Evolutionary conservation across 2,888 invertebrate species (phyloP).

Genomic region (Congeria kusceri): DNA sequence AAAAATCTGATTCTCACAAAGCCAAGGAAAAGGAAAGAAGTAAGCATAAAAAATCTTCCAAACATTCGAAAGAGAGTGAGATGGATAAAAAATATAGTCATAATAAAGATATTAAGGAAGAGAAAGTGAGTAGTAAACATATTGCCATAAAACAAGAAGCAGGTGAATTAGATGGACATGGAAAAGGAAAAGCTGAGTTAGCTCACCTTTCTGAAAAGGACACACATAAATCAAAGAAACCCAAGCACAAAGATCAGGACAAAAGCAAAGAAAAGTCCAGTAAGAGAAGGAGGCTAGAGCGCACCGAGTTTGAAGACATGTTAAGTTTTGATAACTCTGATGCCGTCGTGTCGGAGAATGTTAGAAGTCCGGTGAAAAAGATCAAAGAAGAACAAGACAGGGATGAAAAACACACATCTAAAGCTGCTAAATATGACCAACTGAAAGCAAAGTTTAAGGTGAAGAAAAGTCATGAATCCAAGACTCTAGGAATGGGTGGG

Average conservation of each 20-base stretch:
- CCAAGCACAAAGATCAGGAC: constrained; percentile 21
- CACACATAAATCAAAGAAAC: constrained; percentile 15
- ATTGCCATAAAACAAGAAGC: neutral
- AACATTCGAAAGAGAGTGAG: constrained; percentile 2
- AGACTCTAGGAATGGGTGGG: constrained; percentile 53
- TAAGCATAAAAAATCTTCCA: neutral
- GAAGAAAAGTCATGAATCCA: constrained; percentile 64
- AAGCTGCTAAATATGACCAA: constrained; percentile 60
- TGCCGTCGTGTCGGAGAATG: constrained; percentile 48
- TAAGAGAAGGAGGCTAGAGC: constrained; percentile 22
- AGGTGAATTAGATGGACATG: neutral
- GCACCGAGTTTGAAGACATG: constrained; percentile 52
- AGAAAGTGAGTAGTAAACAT: constrained; percentile 7
- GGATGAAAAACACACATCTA: constrained; percentile 32
- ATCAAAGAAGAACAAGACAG: constrained; percentile 6
- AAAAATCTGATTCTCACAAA: neutral
- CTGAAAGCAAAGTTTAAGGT: constrained; percentile 69
- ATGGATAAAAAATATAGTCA: neutral
- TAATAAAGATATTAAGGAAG: constrained; percentile 14
- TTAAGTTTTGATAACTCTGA: constrained; percentile 67
- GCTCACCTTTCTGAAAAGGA: constrained; percentile 15
- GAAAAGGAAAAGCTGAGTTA: too few relatives aligned
- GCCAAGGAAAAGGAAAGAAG: neutral
- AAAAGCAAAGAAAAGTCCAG: constrained; percentile 22
- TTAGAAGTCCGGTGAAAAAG: constrained; percentile 16